Conservation (phyloP, 2,888 invertebrate species). For the Slavum lentiscoides region DNA sequence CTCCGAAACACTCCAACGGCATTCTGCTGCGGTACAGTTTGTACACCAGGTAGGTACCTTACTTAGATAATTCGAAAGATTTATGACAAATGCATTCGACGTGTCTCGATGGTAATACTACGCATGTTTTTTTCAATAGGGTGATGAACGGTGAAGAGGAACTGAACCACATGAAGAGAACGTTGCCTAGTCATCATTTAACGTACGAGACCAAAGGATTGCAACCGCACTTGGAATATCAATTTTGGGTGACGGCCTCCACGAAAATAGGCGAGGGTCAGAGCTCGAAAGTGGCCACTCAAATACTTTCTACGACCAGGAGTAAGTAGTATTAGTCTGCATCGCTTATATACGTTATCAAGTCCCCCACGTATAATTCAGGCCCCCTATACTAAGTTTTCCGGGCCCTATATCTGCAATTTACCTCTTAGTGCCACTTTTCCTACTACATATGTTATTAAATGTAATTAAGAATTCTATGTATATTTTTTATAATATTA, state of each 20-base stretch:
- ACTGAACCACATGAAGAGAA: slow-evolving; percentile 70
- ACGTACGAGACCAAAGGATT: slow-evolving; percentile 71
- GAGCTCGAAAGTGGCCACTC: slow-evolving; percentile 70
- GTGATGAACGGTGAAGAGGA: slow-evolving; percentile 72
- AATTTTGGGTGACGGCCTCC: slow-evolving; percentile 78
- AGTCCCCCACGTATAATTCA: too few relatives aligned
- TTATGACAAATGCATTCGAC: too few relatives aligned
- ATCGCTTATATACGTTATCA: too few relatives aligned
- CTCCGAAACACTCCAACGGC: slow-evolving; percentile 76
- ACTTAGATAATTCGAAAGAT: too few relatives aligned
- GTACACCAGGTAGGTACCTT: slow-evolving; percentile 64
- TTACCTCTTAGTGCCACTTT: too few relatives aligned
- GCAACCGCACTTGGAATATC: slow-evolving; percentile 73
- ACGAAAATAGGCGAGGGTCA: slow-evolving; percentile 78
- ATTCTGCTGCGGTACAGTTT: slow-evolving; percentile 75
- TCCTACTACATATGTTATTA: too few relatives aligned
- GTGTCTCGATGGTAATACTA: too few relatives aligned
- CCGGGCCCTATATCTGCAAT: too few relatives aligned
- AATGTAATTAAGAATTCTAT: too few relatives aligned
- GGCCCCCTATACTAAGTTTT: too few relatives aligned
- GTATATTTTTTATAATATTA: too few relatives aligned
- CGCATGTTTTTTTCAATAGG: slow-evolving; percentile 57
- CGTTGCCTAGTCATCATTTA: slow-evolving; percentile 68
- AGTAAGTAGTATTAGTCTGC: slow-evolving; percentile 59
- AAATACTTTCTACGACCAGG: slow-evolving; percentile 67